Base-by-base conservation (phyloP, 2,888 invertebrate genomes). In the Lepidochrysops patricia region DNA sequence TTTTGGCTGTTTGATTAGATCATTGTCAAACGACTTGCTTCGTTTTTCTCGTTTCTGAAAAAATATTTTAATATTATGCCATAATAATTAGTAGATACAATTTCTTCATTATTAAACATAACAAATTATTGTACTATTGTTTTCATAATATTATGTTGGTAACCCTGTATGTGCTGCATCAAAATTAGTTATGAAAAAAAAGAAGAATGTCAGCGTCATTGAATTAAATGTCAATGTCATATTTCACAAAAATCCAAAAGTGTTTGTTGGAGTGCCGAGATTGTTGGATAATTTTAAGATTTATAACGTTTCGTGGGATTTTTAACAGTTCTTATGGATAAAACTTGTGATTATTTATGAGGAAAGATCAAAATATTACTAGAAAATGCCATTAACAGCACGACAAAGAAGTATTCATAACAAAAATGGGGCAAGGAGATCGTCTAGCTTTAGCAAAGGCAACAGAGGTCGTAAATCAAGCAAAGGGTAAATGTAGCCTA, bases 391-490 rank as follows among this genome's bases (percentile, higher is more conserved):
- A 57, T 68, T 88, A 54, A 87, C 87, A 64, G 84, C 81, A 32
- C 77, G 88, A 61, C 88, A 88, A 72, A 71, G 88, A 63, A 87
- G 83, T 73, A 84, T 87, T 66, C 82, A 86, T 65, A 83, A 79
- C 69, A 88, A 86, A 75, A 87, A 84, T 77, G 84, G 80, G 56
- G 74, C 81, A 37, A 89, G 86, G 79, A 76, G 84, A 68, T 66
- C 79, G 23, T 64, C 75, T 60, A 87, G 84, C 74, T 79, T 87
- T 61, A 82, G 67, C 69, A 85, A 84, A 77, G 82, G 82, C 64
- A 83, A 81, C 62, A 66, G 65, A 64, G 61, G 64, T 58, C 75
- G 82, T 64, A 85, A 80, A 77, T 68, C 73, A 34, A 80, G 72
- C 65, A 84, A 87, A 67, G 84, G 86, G 88, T 88, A 78, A 74